Evolutionary conservation across 1,140 invertebrate species (phyloP), one percentile per base, ranked within the genome.

Genomic region (Microplitis demolitor): DNA sequence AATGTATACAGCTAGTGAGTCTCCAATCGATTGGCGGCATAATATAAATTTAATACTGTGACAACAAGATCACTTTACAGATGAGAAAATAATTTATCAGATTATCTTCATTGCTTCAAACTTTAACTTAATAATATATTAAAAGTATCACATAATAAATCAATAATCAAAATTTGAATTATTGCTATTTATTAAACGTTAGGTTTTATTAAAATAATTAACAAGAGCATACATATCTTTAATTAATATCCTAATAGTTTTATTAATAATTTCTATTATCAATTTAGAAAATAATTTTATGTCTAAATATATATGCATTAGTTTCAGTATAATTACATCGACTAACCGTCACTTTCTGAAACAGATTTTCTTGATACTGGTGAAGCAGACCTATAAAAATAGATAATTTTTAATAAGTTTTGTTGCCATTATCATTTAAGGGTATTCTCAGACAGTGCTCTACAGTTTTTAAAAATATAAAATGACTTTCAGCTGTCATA

Each of bases 291-390:
- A 3, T 78, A 76, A 84, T 39, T 82, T 75, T 13, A 77, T 83
- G 8, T 78, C 77, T 61, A 78, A 83, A 63, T 72, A 75, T 24
- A 74, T 73, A 2, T 72, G 78, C 14, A 64, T 81, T 33, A 61
- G 9, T 11, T 77, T 1, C 78, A 76, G 68, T 79, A 80, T 11
- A 78, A 83, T 78, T 82, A 76, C 16, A 78, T 78, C 0, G 79
- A 84, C 60, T 77, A 80, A 31, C 73, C 83, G 34, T 85, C 84
- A 51, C 85, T 87, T 1, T 81, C 84, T 8, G 84, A 86, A 33
- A 87, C 82, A 0, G 84, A 86, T 77, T 87, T 86, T 35, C 85
- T 80, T 13, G 85, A 85, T n/a, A 83, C 84, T 34, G 84, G 84
- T 33, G 84, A 86, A 2, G 79, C 84, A 64, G 85, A 87, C 53